A percentile compares a stretch with the other conserved stretches of the same genome.
These are phyloP conservation scores for Hemicrepidius hirtus DNA, from an alignment of 2,888 invertebrate genomes.

Conservation along the genomic window DNA sequence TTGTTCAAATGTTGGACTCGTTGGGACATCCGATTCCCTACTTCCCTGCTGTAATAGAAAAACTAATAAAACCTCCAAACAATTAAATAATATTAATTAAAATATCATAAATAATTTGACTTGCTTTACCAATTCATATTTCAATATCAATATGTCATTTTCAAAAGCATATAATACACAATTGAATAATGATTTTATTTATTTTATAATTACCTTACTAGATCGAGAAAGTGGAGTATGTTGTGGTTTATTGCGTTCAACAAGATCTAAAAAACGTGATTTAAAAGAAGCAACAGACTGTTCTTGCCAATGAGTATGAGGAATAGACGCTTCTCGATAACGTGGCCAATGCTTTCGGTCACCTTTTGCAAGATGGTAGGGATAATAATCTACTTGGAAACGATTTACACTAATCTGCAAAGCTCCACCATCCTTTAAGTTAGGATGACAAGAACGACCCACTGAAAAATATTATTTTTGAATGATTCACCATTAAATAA, in stretches of 20 bases:
- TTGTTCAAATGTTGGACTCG: conserved; percentile 42
- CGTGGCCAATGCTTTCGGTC: conserved; percentile 94
- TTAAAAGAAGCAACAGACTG: conserved; percentile 89
- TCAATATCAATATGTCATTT: too few species aligned
- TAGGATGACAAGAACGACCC: conserved; percentile 89
- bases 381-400: conserved; percentile 95
- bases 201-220: too few species aligned
- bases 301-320: conserved; percentile 90
- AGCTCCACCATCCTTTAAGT: conserved; percentile 92
- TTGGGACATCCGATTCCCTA: conserved; percentile 11
- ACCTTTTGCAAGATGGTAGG: conserved; percentile 94
- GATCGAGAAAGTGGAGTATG: conserved; percentile 73
- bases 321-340: conserved; percentile 85
- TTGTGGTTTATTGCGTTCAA: conserved; percentile 78
- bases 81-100: not conserved
- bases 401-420: conserved; percentile 92
- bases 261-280: conserved; percentile 82
- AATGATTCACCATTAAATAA: not conserved
- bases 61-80: not conserved
- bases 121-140: too few species aligned
- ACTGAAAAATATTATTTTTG: conserved; percentile 72
- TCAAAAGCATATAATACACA: too few species aligned
- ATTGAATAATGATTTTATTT: conserved; percentile 56
- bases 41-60: not conserved
- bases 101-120: not conserved